These are phyloP conservation scores for Aplocera efformata DNA, from an alignment of 2,888 invertebrate species.

Conservation along the genomic window DNA sequence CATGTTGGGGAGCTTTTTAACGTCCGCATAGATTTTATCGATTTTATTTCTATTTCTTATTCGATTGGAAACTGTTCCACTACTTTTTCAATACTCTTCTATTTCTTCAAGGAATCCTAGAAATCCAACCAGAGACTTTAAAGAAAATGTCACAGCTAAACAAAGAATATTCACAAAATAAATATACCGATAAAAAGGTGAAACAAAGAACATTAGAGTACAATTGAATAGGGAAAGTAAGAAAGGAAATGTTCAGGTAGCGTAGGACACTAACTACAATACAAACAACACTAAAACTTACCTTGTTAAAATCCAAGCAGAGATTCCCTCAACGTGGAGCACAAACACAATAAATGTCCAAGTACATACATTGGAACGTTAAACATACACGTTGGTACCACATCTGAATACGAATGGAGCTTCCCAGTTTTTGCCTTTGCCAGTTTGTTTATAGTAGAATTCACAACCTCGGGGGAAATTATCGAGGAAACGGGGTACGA, in stretches of 20 bases:
- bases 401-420: slow-evolving; percentile 53
- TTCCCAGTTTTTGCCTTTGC: slow-evolving; percentile 51
- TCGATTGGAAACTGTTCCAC: no score
- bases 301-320: slow-evolving; percentile 28
- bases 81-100: no score
- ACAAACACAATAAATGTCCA: slow-evolving; percentile 44
- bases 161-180: not conserved
- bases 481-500: slow-evolving; percentile 50
- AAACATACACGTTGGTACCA: slow-evolving; percentile 48
- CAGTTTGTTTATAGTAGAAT: slow-evolving; percentile 61
- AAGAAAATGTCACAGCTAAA: no score
- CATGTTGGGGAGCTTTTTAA: no score
- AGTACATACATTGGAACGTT: slow-evolving; percentile 47
- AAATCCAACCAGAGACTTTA: no score
- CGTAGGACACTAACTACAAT: no score
- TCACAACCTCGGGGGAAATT: slow-evolving; percentile 75
- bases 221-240: no score
- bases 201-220: not conserved
- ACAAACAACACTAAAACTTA: slow-evolving; percentile 28
- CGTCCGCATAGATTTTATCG: no score
- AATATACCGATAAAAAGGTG: not conserved
- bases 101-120: no score
- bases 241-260: no score
- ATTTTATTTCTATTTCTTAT: no score
- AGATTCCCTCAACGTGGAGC: slow-evolving; percentile 19